Evolutionary conservation across 2,797 vertebrate genomes (phyloP).

Genomic region (Channallabes apus): DNA sequence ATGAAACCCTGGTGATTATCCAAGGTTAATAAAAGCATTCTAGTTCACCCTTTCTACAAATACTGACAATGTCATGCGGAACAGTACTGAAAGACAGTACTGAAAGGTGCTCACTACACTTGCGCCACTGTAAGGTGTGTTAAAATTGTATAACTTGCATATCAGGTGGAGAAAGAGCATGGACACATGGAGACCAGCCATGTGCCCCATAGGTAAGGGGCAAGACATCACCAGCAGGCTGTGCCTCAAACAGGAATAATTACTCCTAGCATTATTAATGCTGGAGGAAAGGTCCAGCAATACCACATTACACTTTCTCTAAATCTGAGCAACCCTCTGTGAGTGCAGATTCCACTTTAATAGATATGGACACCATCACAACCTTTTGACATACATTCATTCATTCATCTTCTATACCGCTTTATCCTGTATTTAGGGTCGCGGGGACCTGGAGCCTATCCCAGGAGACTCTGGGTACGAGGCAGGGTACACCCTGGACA

Average conservation of each 20-base stretch:
- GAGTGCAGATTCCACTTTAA: neutral
- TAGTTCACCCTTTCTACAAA: neutral
- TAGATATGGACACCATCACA: neutral
- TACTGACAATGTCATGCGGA: neutral
- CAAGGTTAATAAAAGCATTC: neutral
- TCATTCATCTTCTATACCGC: too few species aligned
- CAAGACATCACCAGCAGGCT: neutral
- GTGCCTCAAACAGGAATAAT: neutral
- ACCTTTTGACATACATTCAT: neutral
- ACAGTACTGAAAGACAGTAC: neutral
- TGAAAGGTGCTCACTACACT: neutral
- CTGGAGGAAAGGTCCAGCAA: neutral
- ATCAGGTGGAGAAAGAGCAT: neutral
- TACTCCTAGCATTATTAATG: neutral
- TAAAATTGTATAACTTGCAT: neutral
- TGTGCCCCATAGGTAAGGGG: neutral
- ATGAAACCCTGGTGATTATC: conserved; percentile 8
- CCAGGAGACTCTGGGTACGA: too few species aligned
- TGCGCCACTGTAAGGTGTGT: neutral
- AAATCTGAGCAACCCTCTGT: neutral
- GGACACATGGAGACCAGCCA: neutral
- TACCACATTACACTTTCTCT: neutral
- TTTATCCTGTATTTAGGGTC: too few species aligned
- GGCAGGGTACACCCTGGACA: too few species aligned
- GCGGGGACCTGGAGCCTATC: too few species aligned